Evolutionary conservation across 1,140 invertebrate genomes (phyloP).

Genomic region (Schlechtendalia chinensis): DNA sequence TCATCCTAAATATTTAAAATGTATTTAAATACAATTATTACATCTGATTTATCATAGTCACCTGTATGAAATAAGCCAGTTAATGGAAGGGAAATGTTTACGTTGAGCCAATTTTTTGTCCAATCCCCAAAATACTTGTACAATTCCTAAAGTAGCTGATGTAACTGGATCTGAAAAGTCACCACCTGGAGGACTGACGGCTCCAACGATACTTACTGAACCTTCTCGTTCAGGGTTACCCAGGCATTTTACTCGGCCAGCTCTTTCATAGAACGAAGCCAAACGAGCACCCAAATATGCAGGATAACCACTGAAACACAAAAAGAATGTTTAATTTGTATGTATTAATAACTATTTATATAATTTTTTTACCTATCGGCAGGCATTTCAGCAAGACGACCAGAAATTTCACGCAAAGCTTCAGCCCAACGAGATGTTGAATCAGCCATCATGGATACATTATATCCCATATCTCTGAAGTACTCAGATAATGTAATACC

Average conservation of each 20-base stretch:
- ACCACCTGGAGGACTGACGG: slow-evolving; percentile 98
- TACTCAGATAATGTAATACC: slow-evolving; percentile 98
- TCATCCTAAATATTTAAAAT: slow-evolving; percentile 14
- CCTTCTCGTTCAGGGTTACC: slow-evolving; percentile 97
- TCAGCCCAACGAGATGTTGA: slow-evolving; percentile 99
- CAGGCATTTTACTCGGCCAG: slow-evolving; percentile 94
- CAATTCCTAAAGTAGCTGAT: slow-evolving; percentile 97
- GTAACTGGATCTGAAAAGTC: slow-evolving; percentile 99
- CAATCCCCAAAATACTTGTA: slow-evolving; percentile 99
- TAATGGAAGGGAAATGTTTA: slow-evolving; percentile 99
- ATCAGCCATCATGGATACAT: slow-evolving; percentile 99
- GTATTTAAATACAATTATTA: background rate
- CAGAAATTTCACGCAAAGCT: slow-evolving; percentile 98
- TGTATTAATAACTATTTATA: background rate
- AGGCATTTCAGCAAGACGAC: slow-evolving; percentile 99
- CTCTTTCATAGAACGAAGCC: slow-evolving; percentile 99
- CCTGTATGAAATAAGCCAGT: slow-evolving; percentile 99
- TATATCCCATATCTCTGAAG: slow-evolving; percentile 99
- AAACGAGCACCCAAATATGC: slow-evolving; percentile 97
- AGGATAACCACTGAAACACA: slow-evolving; percentile 82
- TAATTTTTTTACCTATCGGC: slow-evolving; percentile 66
- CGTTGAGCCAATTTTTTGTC: slow-evolving; percentile 99
- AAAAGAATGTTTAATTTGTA: slow-evolving; percentile 1
- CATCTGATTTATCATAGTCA: slow-evolving; percentile 52
- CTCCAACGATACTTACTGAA: slow-evolving; percentile 98